Base-by-base conservation (phyloP, 2,797 vertebrate species). In the Sternarchorhynchus goeldii region DNA sequence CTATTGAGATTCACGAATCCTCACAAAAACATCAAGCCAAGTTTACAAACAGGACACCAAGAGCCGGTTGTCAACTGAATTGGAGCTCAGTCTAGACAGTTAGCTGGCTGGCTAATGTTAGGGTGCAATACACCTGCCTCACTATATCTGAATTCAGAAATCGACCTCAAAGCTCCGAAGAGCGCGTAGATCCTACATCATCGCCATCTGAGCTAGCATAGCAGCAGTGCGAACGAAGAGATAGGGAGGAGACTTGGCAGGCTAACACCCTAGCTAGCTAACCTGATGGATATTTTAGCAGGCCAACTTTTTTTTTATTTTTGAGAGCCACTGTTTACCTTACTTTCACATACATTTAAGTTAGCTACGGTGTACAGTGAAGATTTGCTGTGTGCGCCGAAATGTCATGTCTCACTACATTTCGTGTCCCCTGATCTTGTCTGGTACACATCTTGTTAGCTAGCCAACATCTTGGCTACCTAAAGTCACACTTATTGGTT, bases 41-140 rank as follows among this genome's bases (percentile, higher is more conserved):
- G 7, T 50, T 65, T 50, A 66, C 18, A 18, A 34, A 8, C 0
- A n/a, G 29, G 60, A 21, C 65, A 14, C 12, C 14, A 72, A 29
- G 16, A 20, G 18, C 41, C 31, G 29, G 8, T 8, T 20, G 4
- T 31, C 36, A 16, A 10, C 6, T 36, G 20, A 10, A 14, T 32
- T 36, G 59, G 2, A 20, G 5, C 0, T 78, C 45, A 17, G 39
- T 57, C 34, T 56, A 31, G 16, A 62, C 34, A 36, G 34, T 36
- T 36, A 36, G 4, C 34, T 36, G 6, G 34, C 39, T 10, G 21
- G 67, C 76, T 64, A 72, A 57, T 56, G 6, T 67, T 76, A 68
- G 12, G 17, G 18, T 60, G 65, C 39, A 8, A 63, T 50, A 65
- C 68, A 73, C 76, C 76, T 78, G 69, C 63, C 34, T 72, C 76